Evolutionary conservation across 2,113 vertebrate species (phyloP).

Genomic region (Corythornis cristatus): DNA sequence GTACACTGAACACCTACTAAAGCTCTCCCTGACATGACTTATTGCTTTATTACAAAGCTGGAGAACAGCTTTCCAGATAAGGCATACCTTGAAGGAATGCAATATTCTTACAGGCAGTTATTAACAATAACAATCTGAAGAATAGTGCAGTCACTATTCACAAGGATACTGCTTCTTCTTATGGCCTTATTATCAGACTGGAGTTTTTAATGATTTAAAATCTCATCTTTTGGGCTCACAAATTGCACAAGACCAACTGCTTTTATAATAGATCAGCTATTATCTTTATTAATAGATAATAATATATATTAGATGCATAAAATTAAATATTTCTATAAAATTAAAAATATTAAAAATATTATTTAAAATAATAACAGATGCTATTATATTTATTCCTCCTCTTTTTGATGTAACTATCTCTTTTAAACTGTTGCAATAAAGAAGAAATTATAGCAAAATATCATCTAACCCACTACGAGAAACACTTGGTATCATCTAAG

Average conservation of each 20-base stretch:
- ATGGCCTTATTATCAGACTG: background rate
- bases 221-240: background rate
- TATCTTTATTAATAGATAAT: too few species aligned
- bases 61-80: background rate
- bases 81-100: background rate
- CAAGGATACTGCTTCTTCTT: conserved; percentile 8
- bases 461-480: background rate
- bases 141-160: background rate
- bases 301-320: too few species aligned
- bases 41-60: background rate
- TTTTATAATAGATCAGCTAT: background rate
- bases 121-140: conserved; percentile 6
- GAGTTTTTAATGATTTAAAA: conserved; percentile 6
- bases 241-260: background rate
- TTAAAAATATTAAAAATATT: too few species aligned
- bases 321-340: too few species aligned
- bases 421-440: background rate
- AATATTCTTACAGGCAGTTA: conserved; percentile 2
- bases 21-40: conserved; percentile 12
- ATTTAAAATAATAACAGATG: too few species aligned
- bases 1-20: background rate
- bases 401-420: background rate
- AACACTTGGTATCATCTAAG: background rate
- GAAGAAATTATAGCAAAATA: background rate
- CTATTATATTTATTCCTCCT: background rate